phyloP scores from a whole-genome alignment of 1,140 invertebrate genomes.

The Thrips palmi region DNA sequence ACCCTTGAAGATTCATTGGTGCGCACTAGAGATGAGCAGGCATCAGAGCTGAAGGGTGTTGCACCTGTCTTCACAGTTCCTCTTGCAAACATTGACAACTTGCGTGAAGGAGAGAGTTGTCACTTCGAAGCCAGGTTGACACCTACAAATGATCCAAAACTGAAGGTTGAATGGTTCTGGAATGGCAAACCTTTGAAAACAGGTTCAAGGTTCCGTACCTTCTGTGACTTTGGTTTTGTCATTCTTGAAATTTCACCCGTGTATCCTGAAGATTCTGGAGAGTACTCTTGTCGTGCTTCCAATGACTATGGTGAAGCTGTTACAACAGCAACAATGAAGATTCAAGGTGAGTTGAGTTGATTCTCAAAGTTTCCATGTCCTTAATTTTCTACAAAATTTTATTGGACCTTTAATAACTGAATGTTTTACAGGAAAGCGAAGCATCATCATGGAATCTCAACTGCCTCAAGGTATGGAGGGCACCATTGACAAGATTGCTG shows the following conservation, averaged over 20 bases:
- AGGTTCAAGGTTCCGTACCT: conserved; percentile 78
- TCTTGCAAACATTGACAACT: conserved; percentile 63
- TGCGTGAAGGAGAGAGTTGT: conserved; percentile 77
- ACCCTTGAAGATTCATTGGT: conserved; percentile 75
- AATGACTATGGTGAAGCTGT: conserved; percentile 88
- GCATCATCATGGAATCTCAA: conserved; percentile 81
- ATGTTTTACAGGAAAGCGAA: conserved; percentile 42
- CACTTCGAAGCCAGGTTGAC: conserved; percentile 88
- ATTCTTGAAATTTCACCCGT: conserved; percentile 85
- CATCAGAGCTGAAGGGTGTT: conserved; percentile 50
- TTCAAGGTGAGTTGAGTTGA: conserved; percentile 35
- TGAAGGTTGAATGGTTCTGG: conserved; percentile 92
- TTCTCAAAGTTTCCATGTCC: neutral
- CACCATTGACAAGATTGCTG: conserved; percentile 83
- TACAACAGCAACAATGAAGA: conserved; percentile 77
- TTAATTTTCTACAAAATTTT: neutral
- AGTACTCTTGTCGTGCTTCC: conserved; percentile 77
- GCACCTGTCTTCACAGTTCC: conserved; percentile 84
- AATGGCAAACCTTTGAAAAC: conserved; percentile 78
- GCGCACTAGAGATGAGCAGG: conserved; percentile 44
- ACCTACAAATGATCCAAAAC: conserved; percentile 83
- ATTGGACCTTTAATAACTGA: neutral
- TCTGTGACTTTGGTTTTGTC: conserved; percentile 90
- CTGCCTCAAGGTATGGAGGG: conserved; percentile 82
- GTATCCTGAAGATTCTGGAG: conserved; percentile 86